Conservation (phyloP, 2,113 vertebrate species). For the Salvelinus sp. region DNA sequence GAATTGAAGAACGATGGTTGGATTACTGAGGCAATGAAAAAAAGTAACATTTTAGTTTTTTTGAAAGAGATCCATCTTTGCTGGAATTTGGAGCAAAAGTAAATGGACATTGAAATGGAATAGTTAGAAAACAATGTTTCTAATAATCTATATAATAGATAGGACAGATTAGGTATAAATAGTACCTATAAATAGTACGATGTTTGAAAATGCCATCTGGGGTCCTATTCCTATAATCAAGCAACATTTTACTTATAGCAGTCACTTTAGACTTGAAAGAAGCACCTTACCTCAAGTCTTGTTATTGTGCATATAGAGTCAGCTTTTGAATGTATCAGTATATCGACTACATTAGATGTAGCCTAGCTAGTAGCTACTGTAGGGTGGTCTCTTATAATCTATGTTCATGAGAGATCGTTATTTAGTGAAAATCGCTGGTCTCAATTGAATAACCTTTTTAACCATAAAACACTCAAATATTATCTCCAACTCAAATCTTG, state of each 20-base stretch:
- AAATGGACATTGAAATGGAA: neutral
- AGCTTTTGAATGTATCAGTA: too few relatives aligned
- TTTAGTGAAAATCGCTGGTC: neutral
- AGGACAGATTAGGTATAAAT: neutral
- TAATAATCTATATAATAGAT: neutral
- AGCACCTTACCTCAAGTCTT: too few relatives aligned
- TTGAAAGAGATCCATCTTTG: neutral
- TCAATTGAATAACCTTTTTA: neutral
- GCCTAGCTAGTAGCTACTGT: too few relatives aligned
- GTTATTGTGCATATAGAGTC: too few relatives aligned
- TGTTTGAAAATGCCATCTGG: too few relatives aligned
- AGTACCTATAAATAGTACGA: too few relatives aligned
- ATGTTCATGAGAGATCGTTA: too few relatives aligned
- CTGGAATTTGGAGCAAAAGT: neutral
- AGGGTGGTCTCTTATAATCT: too few relatives aligned
- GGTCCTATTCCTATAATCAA: too few relatives aligned
- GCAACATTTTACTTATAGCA: too few relatives aligned
- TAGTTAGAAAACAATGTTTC: neutral
- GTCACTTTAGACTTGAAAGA: too few relatives aligned
- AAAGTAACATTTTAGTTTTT: neutral
- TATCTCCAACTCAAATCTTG: neutral
- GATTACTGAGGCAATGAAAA: conserved; percentile 9
- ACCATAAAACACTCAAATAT: neutral
- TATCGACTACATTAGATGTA: too few relatives aligned
- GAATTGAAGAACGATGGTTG: conserved; percentile 43